These are phyloP conservation scores for Passer montanus DNA, from an alignment of 2,113 vertebrate genomes.

Conservation along the genomic window DNA sequence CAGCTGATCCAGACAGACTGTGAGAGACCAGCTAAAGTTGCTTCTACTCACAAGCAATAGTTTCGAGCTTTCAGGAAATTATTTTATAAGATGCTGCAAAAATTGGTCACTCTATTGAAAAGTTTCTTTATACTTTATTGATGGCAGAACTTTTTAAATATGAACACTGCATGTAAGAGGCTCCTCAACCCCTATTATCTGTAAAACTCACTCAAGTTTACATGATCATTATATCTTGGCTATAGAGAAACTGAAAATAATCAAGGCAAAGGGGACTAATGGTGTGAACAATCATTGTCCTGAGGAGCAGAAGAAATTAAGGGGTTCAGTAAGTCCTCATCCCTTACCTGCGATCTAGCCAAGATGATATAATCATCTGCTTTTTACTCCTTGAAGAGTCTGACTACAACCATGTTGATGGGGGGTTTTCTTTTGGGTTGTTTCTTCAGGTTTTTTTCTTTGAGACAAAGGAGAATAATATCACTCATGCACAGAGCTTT, in stretches of 20 bases:
- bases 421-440: too few species aligned
- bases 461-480: not conserved
- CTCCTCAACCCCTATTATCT: not conserved
- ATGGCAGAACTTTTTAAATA: not conserved
- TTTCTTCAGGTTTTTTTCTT: not conserved
- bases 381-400: not conserved
- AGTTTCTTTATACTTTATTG: not conserved
- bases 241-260: not conserved
- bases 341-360: not conserved
- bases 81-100: not conserved
- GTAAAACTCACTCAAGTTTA: not conserved
- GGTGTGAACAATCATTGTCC: not conserved
- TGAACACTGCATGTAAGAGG: not conserved
- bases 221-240: not conserved
- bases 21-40: not conserved
- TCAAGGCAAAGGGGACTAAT: not conserved
- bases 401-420: not conserved
- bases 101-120: not conserved
- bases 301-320: not conserved
- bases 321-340: not conserved
- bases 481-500: not conserved
- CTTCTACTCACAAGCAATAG: not conserved
- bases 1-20: not conserved
- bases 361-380: not conserved
- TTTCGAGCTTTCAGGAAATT: not conserved